Evolutionary conservation across 2,797 vertebrate species (phyloP).

Genomic region (Sebastes minor): DNA sequence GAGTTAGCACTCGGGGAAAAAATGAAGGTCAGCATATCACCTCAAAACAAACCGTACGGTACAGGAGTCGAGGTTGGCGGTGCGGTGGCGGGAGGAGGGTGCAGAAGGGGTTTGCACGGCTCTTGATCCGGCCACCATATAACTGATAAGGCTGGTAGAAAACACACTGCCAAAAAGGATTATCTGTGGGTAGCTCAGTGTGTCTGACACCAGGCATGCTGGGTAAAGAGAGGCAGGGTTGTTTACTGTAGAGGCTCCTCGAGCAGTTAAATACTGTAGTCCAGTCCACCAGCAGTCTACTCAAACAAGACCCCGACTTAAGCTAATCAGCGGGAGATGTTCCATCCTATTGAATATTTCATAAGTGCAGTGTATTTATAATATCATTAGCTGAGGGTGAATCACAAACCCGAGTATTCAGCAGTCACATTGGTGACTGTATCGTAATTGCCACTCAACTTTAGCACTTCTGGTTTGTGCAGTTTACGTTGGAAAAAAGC

Average conservation of each 20-base stretch:
- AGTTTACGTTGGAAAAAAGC: constrained; percentile 14
- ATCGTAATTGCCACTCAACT: constrained; percentile 52
- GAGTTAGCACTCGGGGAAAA: constrained; percentile 62
- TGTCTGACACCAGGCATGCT: constrained; percentile 67
- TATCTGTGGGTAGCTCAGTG: constrained; percentile 74
- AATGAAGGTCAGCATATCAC: constrained; percentile 79
- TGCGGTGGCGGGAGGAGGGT: constrained; percentile 1
- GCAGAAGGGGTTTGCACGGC: constrained; percentile 44
- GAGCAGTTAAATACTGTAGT: constrained; percentile 43
- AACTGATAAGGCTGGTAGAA: constrained; percentile 75
- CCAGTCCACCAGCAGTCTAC: constrained; percentile 18
- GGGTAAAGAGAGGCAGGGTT: constrained; percentile 58
- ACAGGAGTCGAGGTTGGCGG: constrained; percentile 43
- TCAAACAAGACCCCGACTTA: constrained; percentile 13
- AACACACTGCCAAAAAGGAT: constrained; percentile 77
- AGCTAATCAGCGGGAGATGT: constrained; percentile 47
- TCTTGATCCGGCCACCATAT: constrained; percentile 71
- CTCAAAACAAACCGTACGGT: constrained; percentile 61
- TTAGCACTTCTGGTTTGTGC: constrained; percentile 17
- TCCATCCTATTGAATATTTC: constrained; percentile 56
- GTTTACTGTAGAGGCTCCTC: constrained; percentile 48
- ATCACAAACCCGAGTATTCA: constrained; percentile 43
- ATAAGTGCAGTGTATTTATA: constrained; percentile 54
- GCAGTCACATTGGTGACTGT: constrained; percentile 28
- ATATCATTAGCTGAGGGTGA: constrained; percentile 53